Base-by-base conservation (phyloP, 1,140 invertebrate species). In the Zaprionus taronus region DNA sequence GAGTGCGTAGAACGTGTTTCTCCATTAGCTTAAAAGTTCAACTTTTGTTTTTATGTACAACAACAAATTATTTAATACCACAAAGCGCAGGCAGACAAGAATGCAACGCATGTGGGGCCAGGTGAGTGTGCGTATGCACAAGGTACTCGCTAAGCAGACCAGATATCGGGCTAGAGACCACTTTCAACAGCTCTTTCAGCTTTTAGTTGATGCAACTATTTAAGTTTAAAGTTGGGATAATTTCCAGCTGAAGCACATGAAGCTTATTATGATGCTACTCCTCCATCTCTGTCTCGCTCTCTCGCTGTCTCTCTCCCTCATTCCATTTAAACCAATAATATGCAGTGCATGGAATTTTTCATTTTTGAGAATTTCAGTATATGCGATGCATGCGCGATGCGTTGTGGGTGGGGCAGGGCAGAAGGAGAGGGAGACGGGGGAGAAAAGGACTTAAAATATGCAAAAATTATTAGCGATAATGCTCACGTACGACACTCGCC, bases 391-490 rank as follows among this genome's bases (percentile, higher is more conserved):
- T 34, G 57, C 63, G 66, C 57, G 47, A 47, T 60, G 62, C 51
- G 64, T 63, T 34, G 41, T 44, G 66, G 70, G 71, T 17, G 66
- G 69, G 11, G n/a, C 34, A 14, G 31, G n/a, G n/a, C n/a, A n/a
- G n/a, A n/a, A n/a, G 65, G 55, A n/a, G 12, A 15, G n/a, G 5
- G n/a, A 34, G 6, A 20, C 28, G 2, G 9, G 4, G 0, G n/a
- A 7, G n/a, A 11, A 15, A 11, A 12, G 58, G 20, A 53, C 41
- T 63, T 57, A 71, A 89, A 89, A 90, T 90, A 90, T 90, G 82
- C 82, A 90, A 85, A 90, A 90, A 91, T 91, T 91, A 91, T 91
- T 91, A 91, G 81, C 89, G 81, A 91, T 91, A 91, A 91, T 91
- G 83, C 89, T 91, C 89, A 91, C 89, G 89, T 91, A 91, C 89